Conservation (phyloP, 2,113 vertebrate species). For the Myiagra hebetior region DNA sequence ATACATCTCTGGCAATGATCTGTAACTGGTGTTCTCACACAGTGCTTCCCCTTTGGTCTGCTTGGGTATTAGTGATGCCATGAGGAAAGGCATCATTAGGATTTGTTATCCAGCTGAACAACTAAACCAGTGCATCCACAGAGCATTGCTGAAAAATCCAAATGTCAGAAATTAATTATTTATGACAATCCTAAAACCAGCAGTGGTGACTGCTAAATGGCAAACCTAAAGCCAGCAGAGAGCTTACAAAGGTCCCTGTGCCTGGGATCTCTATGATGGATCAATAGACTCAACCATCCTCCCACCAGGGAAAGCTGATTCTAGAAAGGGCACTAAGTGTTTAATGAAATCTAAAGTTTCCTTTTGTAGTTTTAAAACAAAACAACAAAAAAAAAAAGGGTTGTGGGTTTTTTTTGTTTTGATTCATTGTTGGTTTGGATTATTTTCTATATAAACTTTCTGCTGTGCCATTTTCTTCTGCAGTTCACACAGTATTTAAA, state of each 20-base stretch:
- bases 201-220: neutral
- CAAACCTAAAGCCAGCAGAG: neutral
- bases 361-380: neutral
- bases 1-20: neutral
- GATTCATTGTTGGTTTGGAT: neutral
- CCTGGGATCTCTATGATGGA: neutral
- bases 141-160: neutral
- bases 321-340: neutral
- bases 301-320: neutral
- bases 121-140: neutral
- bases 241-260: neutral
- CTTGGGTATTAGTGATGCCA: too few relatives aligned
- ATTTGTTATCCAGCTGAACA: neutral
- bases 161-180: neutral
- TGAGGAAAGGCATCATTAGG: too few relatives aligned
- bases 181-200: neutral
- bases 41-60: neutral
- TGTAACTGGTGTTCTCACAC: neutral
- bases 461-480: neutral
- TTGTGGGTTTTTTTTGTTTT: neutral
- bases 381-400: neutral
- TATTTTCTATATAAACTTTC: neutral
- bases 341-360: neutral
- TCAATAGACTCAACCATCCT: neutral
- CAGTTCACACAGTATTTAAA: neutral